Evolutionary conservation across 2,888 invertebrate species (phyloP), one percentile per base, ranked within the genome.

Genomic region (Theodoxus fluviatilis): DNA sequence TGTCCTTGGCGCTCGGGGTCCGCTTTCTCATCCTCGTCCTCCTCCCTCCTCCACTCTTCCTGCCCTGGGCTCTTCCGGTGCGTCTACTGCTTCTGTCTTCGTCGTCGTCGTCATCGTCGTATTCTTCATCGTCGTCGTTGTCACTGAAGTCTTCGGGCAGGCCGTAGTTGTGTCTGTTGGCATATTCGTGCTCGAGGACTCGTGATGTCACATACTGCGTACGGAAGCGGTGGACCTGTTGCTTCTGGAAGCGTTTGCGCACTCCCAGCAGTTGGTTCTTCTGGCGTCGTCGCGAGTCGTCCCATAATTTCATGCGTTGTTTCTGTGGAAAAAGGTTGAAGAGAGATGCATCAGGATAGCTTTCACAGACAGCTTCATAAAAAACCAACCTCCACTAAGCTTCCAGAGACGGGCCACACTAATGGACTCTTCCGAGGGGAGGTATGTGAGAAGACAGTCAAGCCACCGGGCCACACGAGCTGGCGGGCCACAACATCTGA

Each of bases 191-290:
- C 59, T 81, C 80, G 1, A 83, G 72, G n/a, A 80, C 77, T 25
- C 81, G 76, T 65, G 78, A 75, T 40, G 83, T 83, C 38, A 83
- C 81, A 69, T 83, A 83, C 71, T 83, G 83, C 9, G 80, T 80
- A 69, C 80, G 79, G 73, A 81, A 83, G 9, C 83, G 76, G 22
- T 77, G 73, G 75, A 76, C 75, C 59, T 81, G 78, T 38, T 79
- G 77, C 33, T 79, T 75, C 49, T 81, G 77, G 61, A 80, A 81
- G 67, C 78, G 77, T 52, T 77, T 75, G 4, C 81, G 71, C 18
- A 81, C 59, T 25, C 74, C 73, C 63, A 74, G 72, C 3, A 80
- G 70, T 49, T 83, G 73, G 33, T 68, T 52, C n/a, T 74, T 64
- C 55, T 76, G 74, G 43, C 71, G 65, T 28, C n/a, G n/a, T n/a